Conservation (phyloP, 2,888 invertebrate species). For the Caenorhabditis doughertyi region DNA sequence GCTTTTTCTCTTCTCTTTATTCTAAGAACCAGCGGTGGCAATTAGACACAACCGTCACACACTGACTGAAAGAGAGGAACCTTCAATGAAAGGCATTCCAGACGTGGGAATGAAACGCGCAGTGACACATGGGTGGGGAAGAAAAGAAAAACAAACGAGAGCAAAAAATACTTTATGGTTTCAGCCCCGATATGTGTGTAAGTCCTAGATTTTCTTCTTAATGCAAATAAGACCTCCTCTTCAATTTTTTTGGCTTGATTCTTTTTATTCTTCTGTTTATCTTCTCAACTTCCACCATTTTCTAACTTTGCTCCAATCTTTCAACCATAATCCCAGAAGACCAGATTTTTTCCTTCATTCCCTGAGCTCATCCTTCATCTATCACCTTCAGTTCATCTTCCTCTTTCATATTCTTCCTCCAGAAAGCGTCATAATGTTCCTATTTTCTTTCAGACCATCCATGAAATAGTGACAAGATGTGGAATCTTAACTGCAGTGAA, state of each 20-base stretch:
- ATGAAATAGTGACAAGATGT: conserved; percentile 57
- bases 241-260: background rate
- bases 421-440: background rate
- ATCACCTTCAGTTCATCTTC: conserved; percentile 30
- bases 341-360: conserved; percentile 19
- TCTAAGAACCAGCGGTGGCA: conserved; percentile 36
- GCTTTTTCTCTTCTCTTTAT: conserved; percentile 4
- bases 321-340: conserved; percentile 58
- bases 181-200: conserved; percentile 30
- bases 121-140: background rate
- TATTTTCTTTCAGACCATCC: conserved; percentile 35
- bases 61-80: conserved; percentile 26
- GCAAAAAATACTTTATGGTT: conserved; percentile 48
- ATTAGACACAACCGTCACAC: conserved; percentile 47
- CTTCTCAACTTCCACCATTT: conserved; percentile 9
- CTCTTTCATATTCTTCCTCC: background rate
- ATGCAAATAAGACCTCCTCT: conserved; percentile 3
- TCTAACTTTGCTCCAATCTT: conserved; percentile 46
- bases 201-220: conserved; percentile 21
- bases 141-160: conserved; percentile 36
- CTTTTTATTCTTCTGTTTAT: conserved; percentile 4
- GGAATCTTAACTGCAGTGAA: conserved; percentile 64
- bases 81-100: conserved; percentile 47
- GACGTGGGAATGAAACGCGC: conserved; percentile 47
- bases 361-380: conserved; percentile 51